These are phyloP conservation scores for Poecile atricapillus DNA, from an alignment of 2,113 vertebrate species.

Conservation along the genomic window DNA sequence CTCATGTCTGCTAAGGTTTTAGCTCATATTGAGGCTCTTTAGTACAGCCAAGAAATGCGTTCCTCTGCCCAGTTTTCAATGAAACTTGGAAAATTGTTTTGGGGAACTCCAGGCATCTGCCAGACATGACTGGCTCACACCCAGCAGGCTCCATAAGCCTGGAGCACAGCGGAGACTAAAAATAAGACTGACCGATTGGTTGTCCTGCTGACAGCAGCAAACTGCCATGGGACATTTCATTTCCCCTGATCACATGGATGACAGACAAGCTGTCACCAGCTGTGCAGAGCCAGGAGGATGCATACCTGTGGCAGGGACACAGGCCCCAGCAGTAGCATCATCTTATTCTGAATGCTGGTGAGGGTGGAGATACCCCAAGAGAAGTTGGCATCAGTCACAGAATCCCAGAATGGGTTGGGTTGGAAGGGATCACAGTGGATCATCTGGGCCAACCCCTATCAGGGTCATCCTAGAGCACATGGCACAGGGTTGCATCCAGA, in stretches of 20 bases:
- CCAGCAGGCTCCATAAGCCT: not conserved
- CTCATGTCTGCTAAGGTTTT: not conserved
- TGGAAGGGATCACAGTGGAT: not conserved
- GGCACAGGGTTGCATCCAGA: not conserved
- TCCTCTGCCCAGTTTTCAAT: not conserved
- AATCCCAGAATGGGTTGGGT: not conserved
- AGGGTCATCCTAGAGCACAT: not conserved
- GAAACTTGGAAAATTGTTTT: not conserved
- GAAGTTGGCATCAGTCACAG: not conserved
- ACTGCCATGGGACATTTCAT: not conserved
- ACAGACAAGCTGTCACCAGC: not conserved
- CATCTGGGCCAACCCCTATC: not conserved
- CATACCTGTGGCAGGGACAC: not conserved
- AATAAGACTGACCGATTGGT: not conserved
- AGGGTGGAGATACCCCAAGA: not conserved
- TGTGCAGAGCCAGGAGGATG: not conserved
- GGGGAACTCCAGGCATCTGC: not conserved
- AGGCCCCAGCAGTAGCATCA: not conserved
- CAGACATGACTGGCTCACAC: not conserved
- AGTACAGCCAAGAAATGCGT: not conserved
- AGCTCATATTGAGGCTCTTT: not conserved
- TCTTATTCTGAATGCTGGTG: rapidly evolving
- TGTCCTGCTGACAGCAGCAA: conserved; percentile 1
- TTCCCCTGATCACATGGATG: not conserved
- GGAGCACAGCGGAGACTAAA: not conserved